A percentile compares a stretch with the other conserved stretches of the same genome.
These are phyloP conservation scores for Entosphenus tridentatus DNA, from an alignment of 2,113 vertebrate genomes.

Conservation along the genomic window DNA sequence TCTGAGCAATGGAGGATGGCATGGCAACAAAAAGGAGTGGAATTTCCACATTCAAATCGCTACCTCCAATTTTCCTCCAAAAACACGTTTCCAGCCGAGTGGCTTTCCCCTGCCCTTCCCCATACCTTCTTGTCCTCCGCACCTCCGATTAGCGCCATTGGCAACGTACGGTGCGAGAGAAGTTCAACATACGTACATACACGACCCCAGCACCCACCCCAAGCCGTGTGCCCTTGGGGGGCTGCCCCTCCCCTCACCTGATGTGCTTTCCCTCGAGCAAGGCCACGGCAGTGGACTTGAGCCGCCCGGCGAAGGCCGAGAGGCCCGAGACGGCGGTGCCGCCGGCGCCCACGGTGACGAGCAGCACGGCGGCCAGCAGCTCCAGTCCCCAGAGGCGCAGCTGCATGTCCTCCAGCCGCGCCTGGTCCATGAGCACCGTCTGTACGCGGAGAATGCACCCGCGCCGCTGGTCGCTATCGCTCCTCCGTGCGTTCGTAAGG, in stretches of 20 bases:
- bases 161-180: background rate
- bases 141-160: background rate
- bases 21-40: no score
- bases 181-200: background rate
- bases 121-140: background rate
- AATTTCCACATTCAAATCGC: no score
- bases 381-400: conserved; percentile 36
- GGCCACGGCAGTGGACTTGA: conserved; percentile 41
- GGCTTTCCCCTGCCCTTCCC: no score
- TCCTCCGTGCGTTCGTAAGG: background rate
- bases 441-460: conserved; percentile 14
- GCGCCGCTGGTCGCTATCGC: no score
- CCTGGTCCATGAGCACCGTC: conserved; percentile 73
- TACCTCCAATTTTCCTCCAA: no score
- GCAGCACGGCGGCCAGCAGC: conserved; percentile 38
- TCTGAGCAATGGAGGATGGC: no score
- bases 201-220: background rate
- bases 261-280: conserved; percentile 43
- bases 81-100: no score
- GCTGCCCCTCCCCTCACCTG: conserved; percentile 30
- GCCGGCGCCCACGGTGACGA: conserved; percentile 47
- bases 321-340: conserved; percentile 35
- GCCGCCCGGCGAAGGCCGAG: conserved; percentile 38
- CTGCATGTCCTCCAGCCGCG: conserved; percentile 65
- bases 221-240: background rate